A percentile compares a stretch with the other conserved stretches of the same genome.
These are phyloP conservation scores for Euplexia lucipara DNA, from an alignment of 2,888 invertebrate genomes.

Conservation along the genomic window DNA sequence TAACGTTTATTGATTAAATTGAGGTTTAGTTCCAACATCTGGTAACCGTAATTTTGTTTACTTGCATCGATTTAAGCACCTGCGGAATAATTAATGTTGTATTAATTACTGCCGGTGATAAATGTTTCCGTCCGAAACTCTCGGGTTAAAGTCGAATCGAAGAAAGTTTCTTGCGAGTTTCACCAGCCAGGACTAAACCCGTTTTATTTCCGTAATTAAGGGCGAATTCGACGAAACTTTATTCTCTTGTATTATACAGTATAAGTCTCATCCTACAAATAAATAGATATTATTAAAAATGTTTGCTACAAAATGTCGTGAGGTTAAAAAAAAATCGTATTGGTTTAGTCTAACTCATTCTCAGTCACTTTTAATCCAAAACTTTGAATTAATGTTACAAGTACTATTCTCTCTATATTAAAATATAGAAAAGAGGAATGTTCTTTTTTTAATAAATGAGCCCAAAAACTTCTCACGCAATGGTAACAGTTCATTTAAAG, in stretches of 20 bases:
- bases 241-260: neutral
- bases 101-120: constrained; percentile 54
- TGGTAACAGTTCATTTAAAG: too few relatives aligned
- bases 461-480: too few relatives aligned
- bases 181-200: constrained; percentile 23
- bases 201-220: constrained; percentile 41
- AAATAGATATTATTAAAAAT: too few relatives aligned
- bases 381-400: too few relatives aligned
- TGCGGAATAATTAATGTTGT: constrained; percentile 54
- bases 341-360: too few relatives aligned
- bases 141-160: constrained; percentile 22
- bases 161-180: constrained; percentile 51
- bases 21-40: constrained; percentile 67
- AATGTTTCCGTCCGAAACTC: constrained; percentile 56
- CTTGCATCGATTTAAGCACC: constrained; percentile 54
- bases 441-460: too few relatives aligned
- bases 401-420: too few relatives aligned
- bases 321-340: too few relatives aligned
- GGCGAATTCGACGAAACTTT: constrained; percentile 15
- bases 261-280: too few relatives aligned
- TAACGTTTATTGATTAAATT: constrained; percentile 68
- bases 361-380: too few relatives aligned
- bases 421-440: too few relatives aligned
- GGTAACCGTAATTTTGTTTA: constrained; percentile 57
- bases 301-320: too few relatives aligned